Evolutionary conservation across 1,140 invertebrate genomes (phyloP), one percentile per base, ranked within the genome.

Genomic region (Apolygus lucorum): DNA sequence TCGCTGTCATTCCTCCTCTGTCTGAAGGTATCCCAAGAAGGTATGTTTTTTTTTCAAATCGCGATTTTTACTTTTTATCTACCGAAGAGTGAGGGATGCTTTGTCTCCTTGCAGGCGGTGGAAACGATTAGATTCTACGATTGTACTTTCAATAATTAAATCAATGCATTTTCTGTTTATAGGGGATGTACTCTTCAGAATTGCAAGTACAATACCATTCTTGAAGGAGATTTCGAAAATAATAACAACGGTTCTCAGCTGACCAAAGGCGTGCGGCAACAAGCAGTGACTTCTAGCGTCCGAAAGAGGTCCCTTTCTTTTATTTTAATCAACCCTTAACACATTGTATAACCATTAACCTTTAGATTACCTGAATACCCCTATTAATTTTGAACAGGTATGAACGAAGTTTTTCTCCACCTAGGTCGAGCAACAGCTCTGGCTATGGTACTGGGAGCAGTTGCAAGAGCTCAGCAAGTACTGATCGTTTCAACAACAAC

Each of bases 371-470:
- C 11, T n/a, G n/a, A n/a, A n/a, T n/a, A n/a, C n/a, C n/a, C n/a
- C n/a, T n/a, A n/a, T n/a, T n/a, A 65, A 67, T 62, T 69, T 28
- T 71, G 62, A 49, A 28, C 67, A 79, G 79, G 70, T 88, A 89
- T 79, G 87, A 88, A 73, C 82, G 89, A 67, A 88, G 87, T 70
- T 86, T 89, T 76, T 91, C 90, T 72, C 90, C 91, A 63, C 90
- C 90, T n/a, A 81, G 89, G 72, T 91, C 90, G 52, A 87, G 86
- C 75, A 90, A 88, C 76, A 91, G 89, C 79, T 91, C 89, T 49
- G 91, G 90, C 8, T 92, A 93, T 77, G 90, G 90, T 59, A 92
- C 90, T 21, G 90, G 90, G 76, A 88, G 86, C 70, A 89, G 87
- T 75, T 87, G 85, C 66, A 86, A 87, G 74, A 87, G 87, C 70